Evolutionary conservation across 2,888 invertebrate genomes (phyloP).

Genomic region (Sympetrum striolatum): DNA sequence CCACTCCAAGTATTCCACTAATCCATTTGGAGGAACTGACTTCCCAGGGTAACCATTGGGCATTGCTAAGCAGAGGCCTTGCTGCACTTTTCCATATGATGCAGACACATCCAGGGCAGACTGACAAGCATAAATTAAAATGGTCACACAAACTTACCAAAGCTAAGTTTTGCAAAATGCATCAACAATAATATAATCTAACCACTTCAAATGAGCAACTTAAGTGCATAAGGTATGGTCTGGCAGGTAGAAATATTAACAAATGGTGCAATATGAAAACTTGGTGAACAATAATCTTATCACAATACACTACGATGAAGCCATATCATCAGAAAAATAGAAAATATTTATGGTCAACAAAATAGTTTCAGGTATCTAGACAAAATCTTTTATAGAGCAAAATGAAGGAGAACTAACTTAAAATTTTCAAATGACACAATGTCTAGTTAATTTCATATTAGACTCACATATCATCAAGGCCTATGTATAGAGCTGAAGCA

Average conservation of each 20-base stretch:
- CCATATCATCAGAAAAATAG: too few relatives aligned
- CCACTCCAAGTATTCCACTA: constrained; percentile 33
- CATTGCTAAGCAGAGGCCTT: constrained; percentile 28
- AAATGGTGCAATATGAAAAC: background rate
- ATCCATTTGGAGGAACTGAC: constrained; percentile 21
- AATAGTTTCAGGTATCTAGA: too few relatives aligned
- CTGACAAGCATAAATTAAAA: background rate
- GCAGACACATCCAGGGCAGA: constrained; percentile 10
- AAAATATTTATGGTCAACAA: too few relatives aligned
- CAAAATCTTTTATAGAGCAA: too few relatives aligned
- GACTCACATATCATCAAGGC: too few relatives aligned
- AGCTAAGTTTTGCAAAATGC: background rate
- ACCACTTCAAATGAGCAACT: background rate
- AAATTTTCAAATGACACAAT: too few relatives aligned
- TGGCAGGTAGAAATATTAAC: background rate
- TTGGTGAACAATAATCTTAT: too few relatives aligned
- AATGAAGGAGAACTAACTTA: too few relatives aligned
- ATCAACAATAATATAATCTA: background rate
- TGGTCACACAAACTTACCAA: background rate
- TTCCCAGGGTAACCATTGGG: constrained; percentile 22
- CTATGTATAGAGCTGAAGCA: too few relatives aligned
- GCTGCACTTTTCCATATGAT: constrained; percentile 13
- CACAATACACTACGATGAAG: too few relatives aligned
- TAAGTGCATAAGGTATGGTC: background rate
- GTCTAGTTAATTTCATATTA: too few relatives aligned